A percentile compares a stretch with the other conserved stretches of the same genome.
These are phyloP conservation scores for Pagrus major DNA, from an alignment of 2,113 vertebrate species.

Conservation along the genomic window DNA sequence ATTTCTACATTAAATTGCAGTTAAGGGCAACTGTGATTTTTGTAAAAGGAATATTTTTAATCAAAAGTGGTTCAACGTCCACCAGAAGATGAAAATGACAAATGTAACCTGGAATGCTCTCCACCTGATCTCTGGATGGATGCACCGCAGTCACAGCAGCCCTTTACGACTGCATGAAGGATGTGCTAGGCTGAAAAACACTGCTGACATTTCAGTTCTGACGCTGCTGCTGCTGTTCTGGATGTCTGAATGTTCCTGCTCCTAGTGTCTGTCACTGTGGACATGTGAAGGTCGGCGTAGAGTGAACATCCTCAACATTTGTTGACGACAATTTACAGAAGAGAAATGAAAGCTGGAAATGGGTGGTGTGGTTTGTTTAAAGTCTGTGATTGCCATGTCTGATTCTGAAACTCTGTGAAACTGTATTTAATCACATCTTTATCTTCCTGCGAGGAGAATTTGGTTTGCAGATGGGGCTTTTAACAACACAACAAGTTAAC, in stretches of 20 bases:
- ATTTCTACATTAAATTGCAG: not conserved
- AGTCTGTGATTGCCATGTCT: not conserved
- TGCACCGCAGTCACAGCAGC: not conserved
- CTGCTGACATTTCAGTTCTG: slow-evolving; percentile 42
- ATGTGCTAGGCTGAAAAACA: slow-evolving; percentile 2
- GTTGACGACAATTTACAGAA: not conserved
- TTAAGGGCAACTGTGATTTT: not conserved
- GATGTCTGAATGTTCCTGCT: not conserved
- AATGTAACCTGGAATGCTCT: not conserved
- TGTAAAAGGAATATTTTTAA: not conserved
- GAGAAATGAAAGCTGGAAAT: not conserved
- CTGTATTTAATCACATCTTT: not conserved
- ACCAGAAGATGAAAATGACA: not conserved
- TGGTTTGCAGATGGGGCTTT: not conserved
- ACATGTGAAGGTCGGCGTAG: slow-evolving; percentile 21
- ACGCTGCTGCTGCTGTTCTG: not conserved
- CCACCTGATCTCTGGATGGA: slow-evolving; percentile 16
- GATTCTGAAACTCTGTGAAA: not conserved
- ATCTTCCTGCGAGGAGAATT: not conserved
- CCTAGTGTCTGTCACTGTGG: not conserved
- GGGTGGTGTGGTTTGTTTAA: not conserved
- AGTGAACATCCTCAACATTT: not conserved
- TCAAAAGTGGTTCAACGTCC: not conserved
- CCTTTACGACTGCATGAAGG: not conserved
- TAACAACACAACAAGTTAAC: slow-evolving; percentile 1